Base-by-base conservation (phyloP, 2,797 vertebrate species). In the Microcaecilia unicolor region DNA sequence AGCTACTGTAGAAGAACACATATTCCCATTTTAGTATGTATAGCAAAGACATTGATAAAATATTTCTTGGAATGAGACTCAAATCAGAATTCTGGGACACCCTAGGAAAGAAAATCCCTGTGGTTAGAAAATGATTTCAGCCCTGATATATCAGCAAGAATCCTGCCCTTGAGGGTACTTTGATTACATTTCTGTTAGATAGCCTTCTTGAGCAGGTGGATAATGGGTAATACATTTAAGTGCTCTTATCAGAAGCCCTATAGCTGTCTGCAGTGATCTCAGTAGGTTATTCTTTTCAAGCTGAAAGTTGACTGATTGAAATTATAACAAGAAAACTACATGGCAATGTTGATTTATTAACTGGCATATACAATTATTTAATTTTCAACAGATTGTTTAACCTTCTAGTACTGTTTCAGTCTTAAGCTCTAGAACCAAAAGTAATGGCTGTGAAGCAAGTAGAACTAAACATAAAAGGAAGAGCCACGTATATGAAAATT, bases 171-270 rank as follows among this genome's bases (percentile, higher is more conserved):
- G 50, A 71, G 64, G 51, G 39, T 53, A 70, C 66, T 74, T 78
- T 47, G 55, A 69, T 81, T 79, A 48, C 70, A 68, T 69, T 74
- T 41, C 62, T 69, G 13, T 44, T 59, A 74, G 72, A 83, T 85
- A 81, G 81, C 66, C 66, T 72, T 60, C 75, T 69, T 67, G 61
- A 70, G 61, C 41, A 70, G 47, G 48, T 68, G 29, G 31, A 59
- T 72, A 76, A 80, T 80, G 70, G 61, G 72, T 81, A 84, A 83
- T 81, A 68, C 72, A 74, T 72, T 61, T 70, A 85, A 81, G 66
- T 70, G 18, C 49, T 71, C 66, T 84, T 84, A 84, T 84, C 53
- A 54, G 67, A 78, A 72, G 26, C 58, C 48, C 61, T 33, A 39
- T 66, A 63, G 68, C 58, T 74, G 41, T 72, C 58, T 61, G 18